Evolutionary conservation across 1,140 invertebrate species (phyloP).

Genomic region (Hydropsyche tenuis): DNA sequence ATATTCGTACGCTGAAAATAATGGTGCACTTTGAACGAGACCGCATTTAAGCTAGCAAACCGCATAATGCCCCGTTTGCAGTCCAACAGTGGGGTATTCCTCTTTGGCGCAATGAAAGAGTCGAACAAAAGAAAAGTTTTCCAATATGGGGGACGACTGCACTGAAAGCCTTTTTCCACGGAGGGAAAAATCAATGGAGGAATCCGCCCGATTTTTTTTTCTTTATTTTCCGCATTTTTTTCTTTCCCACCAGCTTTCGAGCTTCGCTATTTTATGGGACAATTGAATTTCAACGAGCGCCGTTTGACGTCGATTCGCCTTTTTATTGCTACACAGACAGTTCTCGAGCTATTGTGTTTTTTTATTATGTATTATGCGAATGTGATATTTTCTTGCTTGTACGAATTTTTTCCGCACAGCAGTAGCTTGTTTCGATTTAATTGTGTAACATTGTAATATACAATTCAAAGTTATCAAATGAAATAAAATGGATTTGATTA

Average conservation of each 20-base stretch:
- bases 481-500: not conserved
- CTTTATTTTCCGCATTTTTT: not conserved
- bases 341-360: no score
- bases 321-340: not conserved
- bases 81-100: not conserved
- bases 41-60: no score
- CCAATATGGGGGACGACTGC: slow-evolving; percentile 8
- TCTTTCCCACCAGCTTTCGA: not conserved
- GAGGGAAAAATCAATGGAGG: slow-evolving; percentile 12
- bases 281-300: slow-evolving; percentile 20
- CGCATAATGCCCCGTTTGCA: no score
- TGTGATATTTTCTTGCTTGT: no score
- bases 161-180: not conserved
- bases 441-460: no score
- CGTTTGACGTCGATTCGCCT: not conserved
- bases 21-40: no score
- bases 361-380: no score
- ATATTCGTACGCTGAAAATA: no score
- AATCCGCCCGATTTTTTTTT: not conserved
- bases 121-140: slow-evolving; percentile 24
- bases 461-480: not conserved
- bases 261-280: slow-evolving; percentile 21
- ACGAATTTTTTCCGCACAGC: no score
- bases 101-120: not conserved
- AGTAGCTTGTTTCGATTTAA: no score